Conservation (phyloP, 2,797 vertebrate species). For the Ambastaia sidthimunki region DNA sequence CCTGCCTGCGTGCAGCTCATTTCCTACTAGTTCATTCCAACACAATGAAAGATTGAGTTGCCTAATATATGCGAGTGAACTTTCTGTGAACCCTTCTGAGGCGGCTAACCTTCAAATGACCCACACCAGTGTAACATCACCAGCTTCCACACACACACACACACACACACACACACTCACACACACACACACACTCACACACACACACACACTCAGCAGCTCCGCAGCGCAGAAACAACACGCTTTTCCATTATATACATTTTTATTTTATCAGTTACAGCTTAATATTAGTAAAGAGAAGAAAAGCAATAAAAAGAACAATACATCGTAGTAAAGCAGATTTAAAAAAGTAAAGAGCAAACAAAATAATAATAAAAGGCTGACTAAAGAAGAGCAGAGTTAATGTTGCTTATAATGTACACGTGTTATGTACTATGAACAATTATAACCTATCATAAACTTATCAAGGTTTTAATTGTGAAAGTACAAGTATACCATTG, state of each 20-base stretch:
- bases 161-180: conserved; percentile 84
- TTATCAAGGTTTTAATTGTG: too few species aligned
- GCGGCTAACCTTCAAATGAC: conserved; percentile 99
- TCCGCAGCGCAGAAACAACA: conserved; percentile 48
- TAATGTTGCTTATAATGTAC: too few species aligned
- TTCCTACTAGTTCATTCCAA: conserved; percentile 95
- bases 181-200: conserved; percentile 74
- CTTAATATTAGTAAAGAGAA: neutral
- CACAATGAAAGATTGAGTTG: conserved; percentile 96
- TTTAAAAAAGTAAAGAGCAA: neutral
- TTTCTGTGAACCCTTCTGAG: conserved; percentile 96
- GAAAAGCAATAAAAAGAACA: neutral
- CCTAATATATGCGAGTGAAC: conserved; percentile 99
- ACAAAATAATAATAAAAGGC: too few species aligned
- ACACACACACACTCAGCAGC: conserved; percentile 59
- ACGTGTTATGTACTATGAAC: too few species aligned
- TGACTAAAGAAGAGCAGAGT: too few species aligned
- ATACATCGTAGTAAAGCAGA: neutral
- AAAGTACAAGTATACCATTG: too few species aligned
- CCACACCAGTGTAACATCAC: conserved; percentile 97
- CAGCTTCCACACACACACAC: conserved; percentile 86
- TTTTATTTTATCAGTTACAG: neutral
- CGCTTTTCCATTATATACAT: neutral
- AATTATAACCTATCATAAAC: too few species aligned
- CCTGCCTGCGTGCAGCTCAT: conserved; percentile 88